Conservation (phyloP, 2,888 invertebrate genomes). For the Therioaphis trifolii region DNA sequence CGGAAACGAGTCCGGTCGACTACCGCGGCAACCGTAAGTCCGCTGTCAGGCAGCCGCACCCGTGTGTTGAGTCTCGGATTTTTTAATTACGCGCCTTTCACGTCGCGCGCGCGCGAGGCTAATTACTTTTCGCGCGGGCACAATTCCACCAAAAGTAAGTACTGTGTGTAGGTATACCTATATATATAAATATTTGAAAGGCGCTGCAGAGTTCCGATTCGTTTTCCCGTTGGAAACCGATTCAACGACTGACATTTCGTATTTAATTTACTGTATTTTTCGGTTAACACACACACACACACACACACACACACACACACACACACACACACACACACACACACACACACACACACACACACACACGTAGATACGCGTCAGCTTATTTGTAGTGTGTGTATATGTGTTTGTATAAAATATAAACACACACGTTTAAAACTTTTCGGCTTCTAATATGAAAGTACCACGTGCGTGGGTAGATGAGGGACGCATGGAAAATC, state of each 20-base stretch:
- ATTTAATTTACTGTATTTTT: conserved; percentile 1
- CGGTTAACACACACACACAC: conserved; percentile 3
- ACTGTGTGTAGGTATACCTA: background rate
- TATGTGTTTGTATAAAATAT: no score
- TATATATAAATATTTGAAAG: background rate
- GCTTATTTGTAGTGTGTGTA: no score
- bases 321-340: no score
- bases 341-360: no score
- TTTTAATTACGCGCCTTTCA: background rate
- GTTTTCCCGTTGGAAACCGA: background rate
- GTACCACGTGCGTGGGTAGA: no score
- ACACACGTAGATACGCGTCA: no score
- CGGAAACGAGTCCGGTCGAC: background rate
- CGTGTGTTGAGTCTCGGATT: background rate
- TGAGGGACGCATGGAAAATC: no score
- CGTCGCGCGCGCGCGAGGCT: background rate
- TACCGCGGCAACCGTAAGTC: background rate
- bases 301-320: no score
- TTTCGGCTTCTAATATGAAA: background rate
- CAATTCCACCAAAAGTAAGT: background rate
- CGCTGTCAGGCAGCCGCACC: conserved; percentile 23
- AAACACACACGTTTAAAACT: no score
- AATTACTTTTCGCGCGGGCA: conserved; percentile 33
- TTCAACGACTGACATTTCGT: background rate
- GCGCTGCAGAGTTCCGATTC: background rate